phyloP scores from a whole-genome alignment of 2,797 vertebrate species.

The Schizopygopsis malacanthus region DNA sequence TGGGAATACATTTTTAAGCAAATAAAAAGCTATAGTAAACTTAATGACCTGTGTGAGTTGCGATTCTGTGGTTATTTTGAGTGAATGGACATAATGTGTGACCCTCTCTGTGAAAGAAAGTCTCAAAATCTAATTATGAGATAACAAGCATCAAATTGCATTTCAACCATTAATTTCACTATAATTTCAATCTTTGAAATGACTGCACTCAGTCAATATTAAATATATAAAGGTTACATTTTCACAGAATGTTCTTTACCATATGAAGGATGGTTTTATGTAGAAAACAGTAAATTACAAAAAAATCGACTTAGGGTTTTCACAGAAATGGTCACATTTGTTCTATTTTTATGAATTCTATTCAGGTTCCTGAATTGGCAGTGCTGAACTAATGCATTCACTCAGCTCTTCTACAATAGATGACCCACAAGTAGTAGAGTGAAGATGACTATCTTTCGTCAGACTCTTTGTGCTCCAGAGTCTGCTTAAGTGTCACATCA shows the following conservation, averaged over 20 bases:
- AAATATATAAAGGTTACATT: too few species aligned
- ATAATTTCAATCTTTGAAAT: too few species aligned
- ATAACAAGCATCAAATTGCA: too few species aligned
- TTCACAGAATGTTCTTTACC: too few species aligned
- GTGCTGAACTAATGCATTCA: constrained; percentile 12
- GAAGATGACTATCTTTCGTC: neutral
- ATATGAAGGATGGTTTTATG: too few species aligned
- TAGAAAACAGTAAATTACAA: too few species aligned
- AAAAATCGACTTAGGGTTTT: too few species aligned
- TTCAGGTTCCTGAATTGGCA: constrained; percentile 1
- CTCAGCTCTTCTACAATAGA: neutral
- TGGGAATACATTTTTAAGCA: neutral
- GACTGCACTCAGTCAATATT: too few species aligned
- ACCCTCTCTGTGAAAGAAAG: too few species aligned
- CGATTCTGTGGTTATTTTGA: neutral
- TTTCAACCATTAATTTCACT: too few species aligned
- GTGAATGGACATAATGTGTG: neutral
- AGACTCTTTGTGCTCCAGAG: neutral
- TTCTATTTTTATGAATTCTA: neutral
- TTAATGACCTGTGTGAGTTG: neutral
- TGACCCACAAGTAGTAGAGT: neutral
- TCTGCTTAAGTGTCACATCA: neutral
- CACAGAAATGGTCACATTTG: too few species aligned
- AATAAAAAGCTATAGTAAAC: neutral
- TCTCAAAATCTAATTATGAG: too few species aligned